A percentile compares a stretch with the other conserved stretches of the same genome.
phyloP scores from a whole-genome alignment of 1,140 invertebrate species.

The Bombus breviceps region DNA sequence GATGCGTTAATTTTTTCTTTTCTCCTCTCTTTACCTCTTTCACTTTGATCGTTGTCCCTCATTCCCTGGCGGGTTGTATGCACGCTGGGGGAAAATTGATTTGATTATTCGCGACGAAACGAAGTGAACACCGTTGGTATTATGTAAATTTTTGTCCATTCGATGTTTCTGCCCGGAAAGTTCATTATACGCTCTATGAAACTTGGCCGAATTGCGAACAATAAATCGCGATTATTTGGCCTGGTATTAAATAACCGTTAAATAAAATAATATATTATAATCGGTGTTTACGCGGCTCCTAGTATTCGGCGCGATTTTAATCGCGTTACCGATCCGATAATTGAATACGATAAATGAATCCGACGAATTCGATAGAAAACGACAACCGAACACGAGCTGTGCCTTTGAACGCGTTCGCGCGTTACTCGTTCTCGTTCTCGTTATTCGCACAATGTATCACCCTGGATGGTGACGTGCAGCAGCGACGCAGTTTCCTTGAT shows the following conservation, averaged over 20 bases:
- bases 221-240: constrained; percentile 53
- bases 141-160: constrained; percentile 51
- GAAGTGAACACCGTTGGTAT: constrained; percentile 30
- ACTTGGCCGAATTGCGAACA: constrained; percentile 55
- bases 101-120: constrained; percentile 41
- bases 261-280: constrained; percentile 61
- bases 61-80: not conserved
- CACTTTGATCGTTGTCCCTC: not conserved
- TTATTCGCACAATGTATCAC: not conserved
- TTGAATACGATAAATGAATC: constrained; percentile 46
- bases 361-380: constrained; percentile 51
- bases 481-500: not conserved
- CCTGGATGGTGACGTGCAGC: not conserved
- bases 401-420: not conserved
- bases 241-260: constrained; percentile 58
- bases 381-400: not conserved
- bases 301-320: constrained; percentile 56
- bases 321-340: constrained; percentile 62
- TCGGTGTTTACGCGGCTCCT: constrained; percentile 55
- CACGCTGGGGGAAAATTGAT: constrained; percentile 17
- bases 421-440: not conserved
- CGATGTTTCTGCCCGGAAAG: constrained; percentile 22
- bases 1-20: constrained; percentile 5
- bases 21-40: not conserved
- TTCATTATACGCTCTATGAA: constrained; percentile 60